Evolutionary conservation across 2,113 vertebrate species (phyloP), one percentile per base, ranked within the genome.

Genomic region (Piprites chloris): DNA sequence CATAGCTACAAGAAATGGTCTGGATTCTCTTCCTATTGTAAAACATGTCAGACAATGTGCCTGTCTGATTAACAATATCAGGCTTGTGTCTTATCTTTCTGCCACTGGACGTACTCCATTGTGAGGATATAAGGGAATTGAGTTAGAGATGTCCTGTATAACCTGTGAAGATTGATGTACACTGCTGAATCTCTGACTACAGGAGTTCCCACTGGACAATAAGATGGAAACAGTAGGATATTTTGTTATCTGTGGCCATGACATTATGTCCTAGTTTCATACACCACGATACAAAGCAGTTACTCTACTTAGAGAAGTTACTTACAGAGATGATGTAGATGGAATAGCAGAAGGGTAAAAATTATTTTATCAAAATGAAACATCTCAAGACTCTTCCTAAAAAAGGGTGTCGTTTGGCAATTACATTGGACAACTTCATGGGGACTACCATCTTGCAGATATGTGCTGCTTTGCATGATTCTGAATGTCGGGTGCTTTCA

Each of bases 141-240:
- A 93, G 44, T 81, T 83, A 80, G 50, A 58, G 50, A 93, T 93
- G 88, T 91, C 78, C 77, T 94, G 50, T 75, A 74, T 58, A 95
- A 91, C 77, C 65, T 86, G 69, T 66, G 73, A 94, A 96, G 95
- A 97, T 96, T 96, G 95, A 96, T 96, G 76, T 80, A 75, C 58
- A 14, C 65, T 79, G 59, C 52, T 78, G 73, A 81, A 74, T 81
- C 50, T 96, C 78, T 77, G 50, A 55, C 91, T 92, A 37, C 32
- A 68, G 61, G 46, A 79, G 65, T 12, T 95, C 90, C 94, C 90
- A 75, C 73, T 87, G 79, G 78, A 90, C 0, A 0, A 35, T 30
- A 76, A 19, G 47, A 69, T 61, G 28, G 52, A 27, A 85, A 90
- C 58, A 90, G 67, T 6, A 75, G 53, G 81, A 47, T 87, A 77